Conservation (phyloP, 2,113 vertebrate species). For the Oncorhynchus masou region DNA sequence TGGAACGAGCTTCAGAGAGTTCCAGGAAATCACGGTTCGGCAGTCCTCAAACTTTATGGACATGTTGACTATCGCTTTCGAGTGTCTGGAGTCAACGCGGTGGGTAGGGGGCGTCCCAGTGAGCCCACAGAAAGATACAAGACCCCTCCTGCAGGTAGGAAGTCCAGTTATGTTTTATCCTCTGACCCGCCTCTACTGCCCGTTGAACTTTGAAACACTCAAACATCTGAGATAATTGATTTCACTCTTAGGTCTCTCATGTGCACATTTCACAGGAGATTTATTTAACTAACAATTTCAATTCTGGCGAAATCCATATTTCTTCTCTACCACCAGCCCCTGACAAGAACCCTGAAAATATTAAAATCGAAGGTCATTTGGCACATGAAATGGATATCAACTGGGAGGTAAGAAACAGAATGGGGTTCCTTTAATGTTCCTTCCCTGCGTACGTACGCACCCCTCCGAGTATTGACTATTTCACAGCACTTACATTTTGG, state of each 20-base stretch:
- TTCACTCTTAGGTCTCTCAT: slow-evolving; percentile 51
- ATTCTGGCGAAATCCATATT: slow-evolving; percentile 66
- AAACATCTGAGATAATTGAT: slow-evolving; percentile 61
- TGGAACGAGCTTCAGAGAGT: slow-evolving; percentile 83
- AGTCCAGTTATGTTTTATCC: slow-evolving; percentile 15
- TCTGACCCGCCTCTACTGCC: slow-evolving; percentile 21
- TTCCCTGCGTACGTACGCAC: background rate
- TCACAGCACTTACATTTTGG: slow-evolving; percentile 21
- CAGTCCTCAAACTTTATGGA: slow-evolving; percentile 75
- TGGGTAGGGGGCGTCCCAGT: slow-evolving; percentile 83
- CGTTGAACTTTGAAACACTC: slow-evolving; percentile 58
- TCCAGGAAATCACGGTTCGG: slow-evolving; percentile 72
- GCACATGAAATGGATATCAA: slow-evolving; percentile 94
- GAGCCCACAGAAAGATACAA: slow-evolving; percentile 77
- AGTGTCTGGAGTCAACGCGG: slow-evolving; percentile 77
- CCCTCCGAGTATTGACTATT: slow-evolving; percentile 21
- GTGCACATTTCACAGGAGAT: slow-evolving; percentile 52
- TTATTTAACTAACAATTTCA: slow-evolving; percentile 24
- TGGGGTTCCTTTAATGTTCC: slow-evolving; percentile 10
- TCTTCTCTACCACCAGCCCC: slow-evolving; percentile 80
- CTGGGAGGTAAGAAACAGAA: slow-evolving; percentile 84
- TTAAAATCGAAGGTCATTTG: slow-evolving; percentile 88
- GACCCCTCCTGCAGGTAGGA: slow-evolving; percentile 83
- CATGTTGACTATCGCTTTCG: slow-evolving; percentile 86
- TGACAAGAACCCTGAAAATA: slow-evolving; percentile 92